Percentiles rank a stretch among this genome's conserved stretches.
Evolutionary conservation across 2,888 invertebrate genomes (phyloP).

Genomic region (Periphyllus acericola): DNA sequence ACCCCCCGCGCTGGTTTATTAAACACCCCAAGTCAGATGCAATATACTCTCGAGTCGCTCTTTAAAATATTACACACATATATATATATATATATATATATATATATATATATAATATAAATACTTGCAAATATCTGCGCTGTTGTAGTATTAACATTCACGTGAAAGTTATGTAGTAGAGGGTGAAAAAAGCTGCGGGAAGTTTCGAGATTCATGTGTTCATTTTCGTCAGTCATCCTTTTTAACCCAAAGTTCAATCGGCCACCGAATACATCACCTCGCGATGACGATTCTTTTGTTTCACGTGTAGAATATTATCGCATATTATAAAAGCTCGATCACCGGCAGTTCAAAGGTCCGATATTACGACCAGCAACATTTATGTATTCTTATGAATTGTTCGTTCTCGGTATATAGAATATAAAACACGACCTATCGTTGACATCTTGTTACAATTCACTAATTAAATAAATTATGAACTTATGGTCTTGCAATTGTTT

Average conservation of each 20-base stretch:
- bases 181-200: neutral
- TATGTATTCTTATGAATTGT: too few relatives aligned
- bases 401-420: too few relatives aligned
- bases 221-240: neutral
- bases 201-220: neutral
- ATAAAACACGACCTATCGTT: too few relatives aligned
- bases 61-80: neutral
- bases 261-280: neutral
- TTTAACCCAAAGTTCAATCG: neutral
- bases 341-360: too few relatives aligned
- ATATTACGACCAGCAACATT: too few relatives aligned
- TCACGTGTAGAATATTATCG: too few relatives aligned
- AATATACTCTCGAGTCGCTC: constrained; percentile 45
- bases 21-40: constrained; percentile 45
- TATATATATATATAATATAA: neutral
- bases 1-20: constrained; percentile 11
- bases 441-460: too few relatives aligned
- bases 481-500: too few relatives aligned
- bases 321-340: too few relatives aligned
- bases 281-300: too few relatives aligned
- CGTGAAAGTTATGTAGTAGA: neutral
- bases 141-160: neutral
- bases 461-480: too few relatives aligned
- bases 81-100: neutral
- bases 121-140: neutral